Evolutionary conservation across 2,888 invertebrate genomes (phyloP).

Genomic region (Sycophila texana): DNA sequence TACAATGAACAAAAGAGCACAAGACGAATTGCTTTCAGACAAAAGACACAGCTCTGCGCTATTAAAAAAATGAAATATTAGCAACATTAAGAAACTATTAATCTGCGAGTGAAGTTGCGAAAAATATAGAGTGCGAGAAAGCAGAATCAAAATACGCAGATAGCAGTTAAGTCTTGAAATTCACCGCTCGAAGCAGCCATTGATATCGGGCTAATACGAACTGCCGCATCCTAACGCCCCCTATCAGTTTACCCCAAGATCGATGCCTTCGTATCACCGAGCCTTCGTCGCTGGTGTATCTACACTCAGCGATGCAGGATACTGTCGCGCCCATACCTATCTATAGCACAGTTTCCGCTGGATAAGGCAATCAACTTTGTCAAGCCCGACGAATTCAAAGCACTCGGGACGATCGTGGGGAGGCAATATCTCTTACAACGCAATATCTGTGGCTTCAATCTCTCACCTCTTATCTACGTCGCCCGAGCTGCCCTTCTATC

Average conservation of each 20-base stretch:
- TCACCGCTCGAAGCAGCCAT: neutral
- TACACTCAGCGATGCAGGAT: neutral
- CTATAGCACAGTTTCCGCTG: neutral
- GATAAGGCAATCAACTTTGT: conserved; percentile 38
- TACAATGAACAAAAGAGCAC: too few relatives aligned
- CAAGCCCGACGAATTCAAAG: conserved; percentile 42
- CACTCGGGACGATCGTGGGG: conserved; percentile 14
- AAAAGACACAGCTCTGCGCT: too few relatives aligned
- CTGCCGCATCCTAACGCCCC: neutral
- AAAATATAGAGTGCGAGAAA: too few relatives aligned
- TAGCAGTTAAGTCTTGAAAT: too few relatives aligned
- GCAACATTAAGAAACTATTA: too few relatives aligned
- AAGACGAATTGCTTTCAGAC: too few relatives aligned
- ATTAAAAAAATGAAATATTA: too few relatives aligned
- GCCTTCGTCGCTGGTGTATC: neutral
- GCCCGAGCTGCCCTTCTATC: neutral
- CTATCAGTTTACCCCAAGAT: neutral
- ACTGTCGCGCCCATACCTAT: neutral
- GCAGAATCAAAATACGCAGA: too few relatives aligned
- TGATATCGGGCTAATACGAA: neutral
- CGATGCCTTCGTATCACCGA: neutral
- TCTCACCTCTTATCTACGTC: too few relatives aligned
- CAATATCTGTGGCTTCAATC: conserved; percentile 12
- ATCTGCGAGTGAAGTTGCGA: too few relatives aligned
- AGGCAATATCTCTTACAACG: conserved; percentile 28